Evolutionary conservation across 2,888 invertebrate genomes (phyloP), one percentile per base, ranked within the genome.

Genomic region (Congeria kusceri): DNA sequence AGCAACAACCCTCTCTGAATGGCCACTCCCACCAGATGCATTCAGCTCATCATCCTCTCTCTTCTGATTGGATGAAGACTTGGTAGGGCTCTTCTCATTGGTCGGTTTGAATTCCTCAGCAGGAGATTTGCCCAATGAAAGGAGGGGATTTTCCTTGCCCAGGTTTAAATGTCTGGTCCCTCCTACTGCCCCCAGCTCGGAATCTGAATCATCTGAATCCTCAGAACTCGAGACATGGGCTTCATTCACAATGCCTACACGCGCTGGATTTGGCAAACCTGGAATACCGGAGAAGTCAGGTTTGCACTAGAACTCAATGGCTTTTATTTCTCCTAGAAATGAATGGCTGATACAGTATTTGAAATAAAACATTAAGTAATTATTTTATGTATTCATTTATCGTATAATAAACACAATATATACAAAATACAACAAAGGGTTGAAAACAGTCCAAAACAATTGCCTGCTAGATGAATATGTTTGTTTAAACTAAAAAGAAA

Each of bases 201-300:
- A 75, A 57, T 81, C 82, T 27, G 74, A 77, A 29, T 72, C 62
- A 53, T 77, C 81, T 15, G 77, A 67, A 44, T 77, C 77, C 23
- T 80, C 68, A 28, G 39, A 39, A 39, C 75, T 69, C 13, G 68
- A 57, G 44, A 56, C 61, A 27, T 68, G 68, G 49, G 28, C 66
- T 53, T 77, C 69, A 57, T 69, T 73, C 11, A 77, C 73, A 47
- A 63, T 46, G 46, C 53, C 63, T 18, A 84, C 83, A n/a, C 76
- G 73, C n/a, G 63, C 63, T 27, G 80, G 11, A 20, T 67, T 80
- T 69, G 87, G 87, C n/a, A 87, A 70, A 56, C 86, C 87, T 87
- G 64, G 3, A 53, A 61, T 29, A 62, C n/a, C 25, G 11, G 39
- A 39, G 39, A 39, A 39, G n/a, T n/a, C n/a, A n/a, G n/a, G n/a